Conservation (phyloP, 2,797 vertebrate genomes). For the Glossophaga mutica region DNA sequence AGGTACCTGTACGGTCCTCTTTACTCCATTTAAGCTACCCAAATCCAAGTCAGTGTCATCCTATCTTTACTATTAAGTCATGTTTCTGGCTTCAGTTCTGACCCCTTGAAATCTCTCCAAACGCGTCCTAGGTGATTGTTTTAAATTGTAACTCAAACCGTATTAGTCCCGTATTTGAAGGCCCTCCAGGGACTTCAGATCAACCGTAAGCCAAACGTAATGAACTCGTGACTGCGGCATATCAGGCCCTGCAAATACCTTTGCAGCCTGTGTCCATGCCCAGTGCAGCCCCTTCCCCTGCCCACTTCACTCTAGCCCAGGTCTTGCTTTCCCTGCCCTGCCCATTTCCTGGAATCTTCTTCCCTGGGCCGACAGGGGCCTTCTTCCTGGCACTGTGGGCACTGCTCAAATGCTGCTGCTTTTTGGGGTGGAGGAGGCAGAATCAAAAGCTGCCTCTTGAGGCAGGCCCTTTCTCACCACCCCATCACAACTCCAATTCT, state of each 20-base stretch:
- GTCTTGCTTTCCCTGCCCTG: not conserved
- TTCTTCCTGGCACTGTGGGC: not conserved
- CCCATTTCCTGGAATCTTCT: too few species aligned
- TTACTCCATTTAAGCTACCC: not conserved
- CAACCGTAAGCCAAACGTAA: not conserved
- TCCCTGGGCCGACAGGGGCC: too few species aligned
- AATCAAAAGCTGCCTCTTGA: not conserved
- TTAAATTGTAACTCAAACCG: not conserved
- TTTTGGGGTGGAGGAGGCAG: too few species aligned
- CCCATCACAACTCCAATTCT: fast-evolving
- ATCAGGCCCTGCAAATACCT: fast-evolving
- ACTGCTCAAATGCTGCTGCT: not conserved
- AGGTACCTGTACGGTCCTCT: not conserved
- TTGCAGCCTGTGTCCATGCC: fast-evolving
- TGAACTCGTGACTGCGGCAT: not conserved
- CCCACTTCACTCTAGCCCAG: fast-evolving
- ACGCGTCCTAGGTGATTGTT: not conserved
- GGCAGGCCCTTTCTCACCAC: not conserved
- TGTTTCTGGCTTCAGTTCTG: not conserved
- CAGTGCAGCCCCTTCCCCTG: too few species aligned
- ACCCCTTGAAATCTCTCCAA: not conserved
- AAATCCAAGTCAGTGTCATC: not conserved
- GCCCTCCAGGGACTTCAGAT: not conserved
- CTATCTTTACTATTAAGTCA: not conserved
- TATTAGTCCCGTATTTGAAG: not conserved